Base-by-base conservation (phyloP, 2,888 invertebrate genomes). In the Agriopis marginaria region DNA sequence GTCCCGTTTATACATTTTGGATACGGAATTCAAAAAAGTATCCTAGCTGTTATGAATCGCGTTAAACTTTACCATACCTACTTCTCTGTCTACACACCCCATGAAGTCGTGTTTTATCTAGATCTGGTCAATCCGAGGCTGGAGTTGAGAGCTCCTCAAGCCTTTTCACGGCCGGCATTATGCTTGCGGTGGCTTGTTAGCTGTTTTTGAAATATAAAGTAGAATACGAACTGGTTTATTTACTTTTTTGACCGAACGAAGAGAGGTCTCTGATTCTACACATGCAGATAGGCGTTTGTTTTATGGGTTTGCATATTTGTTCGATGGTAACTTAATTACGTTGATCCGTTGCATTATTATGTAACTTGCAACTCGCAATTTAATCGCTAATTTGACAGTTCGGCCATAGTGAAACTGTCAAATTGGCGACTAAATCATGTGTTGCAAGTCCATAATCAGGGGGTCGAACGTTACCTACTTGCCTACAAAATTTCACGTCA, bases 21-120 rank as follows among this genome's bases (percentile, higher is more conserved):
- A 4, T 40, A 7, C 17, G 17, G 17, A 23, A 23, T 23, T 2
- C 17, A 1, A 23, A 42, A 42, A 42, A 45, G 5, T 45, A 45
- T 12, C 11, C 7, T 47, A n/a, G n/a, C n/a, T 7, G 7, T 12
- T n/a, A 7, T 12, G 5, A 6, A 42, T 17, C 9, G 42, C 40
- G n/a, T 40, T 54, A 39, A 54, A 12, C 10, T 39, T 12, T 7
- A 55, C 40, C n/a, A 42, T 42, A 42, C 55, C 40, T 42, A 40
- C 40, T 10, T 2, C 23, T 7, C 0, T 45, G 45, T 23, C 32
- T n/a, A 45, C 6, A 49, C 45, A 44, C n/a, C 44, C 58, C 58
- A 12, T n/a, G 9, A 11, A 73, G 75, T 73, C 89, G 80, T 90
- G 90, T 78, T 77, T 79, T 89, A 90, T 91, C 90, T 90, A 68